phyloP scores from a whole-genome alignment of 2,888 invertebrate species.

The Cetonia aurata region DNA sequence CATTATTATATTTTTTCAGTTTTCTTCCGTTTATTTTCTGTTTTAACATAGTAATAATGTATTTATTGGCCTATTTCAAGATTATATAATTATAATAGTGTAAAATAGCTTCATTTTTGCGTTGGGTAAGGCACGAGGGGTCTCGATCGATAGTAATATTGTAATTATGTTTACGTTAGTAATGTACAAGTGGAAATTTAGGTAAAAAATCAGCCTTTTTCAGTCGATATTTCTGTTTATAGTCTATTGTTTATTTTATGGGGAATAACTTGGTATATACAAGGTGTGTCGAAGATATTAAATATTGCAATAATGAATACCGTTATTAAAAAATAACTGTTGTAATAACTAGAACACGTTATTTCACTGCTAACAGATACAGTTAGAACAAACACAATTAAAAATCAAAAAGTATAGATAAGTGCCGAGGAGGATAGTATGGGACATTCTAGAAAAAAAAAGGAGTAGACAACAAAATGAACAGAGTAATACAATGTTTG shows the following conservation, averaged over 20 bases:
- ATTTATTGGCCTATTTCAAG: slow-evolving; percentile 47
- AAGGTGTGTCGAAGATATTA: too few relatives aligned
- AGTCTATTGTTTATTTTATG: slow-evolving; percentile 42
- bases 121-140: slow-evolving; percentile 33
- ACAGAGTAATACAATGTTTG: too few relatives aligned
- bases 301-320: background rate
- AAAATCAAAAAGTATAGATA: too few relatives aligned
- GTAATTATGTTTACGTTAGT: slow-evolving; percentile 8
- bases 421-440: too few relatives aligned
- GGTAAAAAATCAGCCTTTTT: slow-evolving; percentile 45
- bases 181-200: slow-evolving; percentile 36
- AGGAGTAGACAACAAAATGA: too few relatives aligned
- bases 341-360: background rate
- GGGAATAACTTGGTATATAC: background rate
- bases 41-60: slow-evolving; percentile 43
- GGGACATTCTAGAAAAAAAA: too few relatives aligned
- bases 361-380: too few relatives aligned
- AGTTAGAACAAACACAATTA: too few relatives aligned
- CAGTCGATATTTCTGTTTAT: slow-evolving; percentile 29
- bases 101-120: slow-evolving; percentile 23
- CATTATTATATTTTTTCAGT: slow-evolving; percentile 41
- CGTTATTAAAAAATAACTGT: background rate
- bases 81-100: slow-evolving; percentile 40
- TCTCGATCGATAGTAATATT: slow-evolving; percentile 1
- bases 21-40: background rate